These are phyloP conservation scores for Alca torda DNA, from an alignment of 2,797 vertebrate species.

Conservation along the genomic window DNA sequence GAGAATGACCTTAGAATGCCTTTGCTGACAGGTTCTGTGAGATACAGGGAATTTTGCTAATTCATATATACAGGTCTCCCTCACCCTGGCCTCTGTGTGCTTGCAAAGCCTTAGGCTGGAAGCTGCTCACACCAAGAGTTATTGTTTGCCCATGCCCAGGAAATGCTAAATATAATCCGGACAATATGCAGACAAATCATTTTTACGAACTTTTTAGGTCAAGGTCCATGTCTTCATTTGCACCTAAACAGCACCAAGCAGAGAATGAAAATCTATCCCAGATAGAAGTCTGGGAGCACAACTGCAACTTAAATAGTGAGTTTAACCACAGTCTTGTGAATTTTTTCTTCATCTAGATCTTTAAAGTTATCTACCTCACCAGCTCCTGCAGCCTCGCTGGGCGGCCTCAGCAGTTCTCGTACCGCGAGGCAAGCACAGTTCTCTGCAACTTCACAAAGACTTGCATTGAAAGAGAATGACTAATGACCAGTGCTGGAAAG, in stretches of 20 bases:
- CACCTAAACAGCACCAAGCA: neutral
- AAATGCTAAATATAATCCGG: conserved; percentile 29
- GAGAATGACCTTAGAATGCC: neutral
- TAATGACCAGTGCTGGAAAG: neutral
- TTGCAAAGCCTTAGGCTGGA: conserved; percentile 25
- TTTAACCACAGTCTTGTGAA: neutral
- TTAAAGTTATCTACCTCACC: neutral
- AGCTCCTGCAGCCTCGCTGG: neutral
- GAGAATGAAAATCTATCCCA: neutral
- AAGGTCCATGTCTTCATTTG: neutral
- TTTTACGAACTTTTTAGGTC: conserved; percentile 15
- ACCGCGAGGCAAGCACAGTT: neutral
- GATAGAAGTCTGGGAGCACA: neutral
- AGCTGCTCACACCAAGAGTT: neutral
- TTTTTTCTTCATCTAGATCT: neutral
- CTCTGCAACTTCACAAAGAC: neutral
- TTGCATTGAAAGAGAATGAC: neutral
- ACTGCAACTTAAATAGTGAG: neutral
- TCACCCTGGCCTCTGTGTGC: neutral
- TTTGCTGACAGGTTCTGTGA: neutral
- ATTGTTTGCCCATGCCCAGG: neutral
- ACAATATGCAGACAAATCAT: neutral
- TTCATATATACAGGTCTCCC: neutral
- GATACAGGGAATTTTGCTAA: neutral
- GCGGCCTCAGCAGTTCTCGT: neutral